phyloP scores from a whole-genome alignment of 1,140 invertebrate genomes.

The Lucilia cuprina region DNA sequence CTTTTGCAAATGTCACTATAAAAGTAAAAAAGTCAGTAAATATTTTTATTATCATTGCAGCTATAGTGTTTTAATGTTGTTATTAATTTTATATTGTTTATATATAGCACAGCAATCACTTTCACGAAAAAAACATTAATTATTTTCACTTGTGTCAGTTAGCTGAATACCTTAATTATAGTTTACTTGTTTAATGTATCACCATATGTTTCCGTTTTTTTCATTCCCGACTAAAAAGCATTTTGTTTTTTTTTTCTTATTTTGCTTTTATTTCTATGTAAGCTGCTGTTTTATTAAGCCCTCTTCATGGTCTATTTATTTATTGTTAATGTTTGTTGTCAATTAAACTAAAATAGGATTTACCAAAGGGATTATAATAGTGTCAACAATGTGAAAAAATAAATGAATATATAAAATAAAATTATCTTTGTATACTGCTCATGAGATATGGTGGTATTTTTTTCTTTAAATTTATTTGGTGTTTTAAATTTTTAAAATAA shows the following conservation, averaged over 20 bases:
- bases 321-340: not conserved
- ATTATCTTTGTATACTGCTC: not conserved
- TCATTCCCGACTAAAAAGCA: not conserved
- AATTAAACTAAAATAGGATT: constrained; percentile 1
- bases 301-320: not conserved
- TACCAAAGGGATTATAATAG: constrained; percentile 5
- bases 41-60: not conserved
- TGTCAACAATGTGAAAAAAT: not conserved
- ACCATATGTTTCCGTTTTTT: not conserved
- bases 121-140: not conserved
- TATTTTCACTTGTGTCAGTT: not conserved
- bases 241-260: not conserved
- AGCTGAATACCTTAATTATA: constrained; percentile 3
- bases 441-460: no score
- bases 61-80: not conserved
- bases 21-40: no score
- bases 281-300: not conserved
- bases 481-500: not conserved
- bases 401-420: not conserved
- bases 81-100: not conserved
- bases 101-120: not conserved
- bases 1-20: no score
- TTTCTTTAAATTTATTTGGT: no score
- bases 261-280: not conserved
- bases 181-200: not conserved